phyloP scores from a whole-genome alignment of 2,113 vertebrate genomes.

The Romanogobio albipinnatus region DNA sequence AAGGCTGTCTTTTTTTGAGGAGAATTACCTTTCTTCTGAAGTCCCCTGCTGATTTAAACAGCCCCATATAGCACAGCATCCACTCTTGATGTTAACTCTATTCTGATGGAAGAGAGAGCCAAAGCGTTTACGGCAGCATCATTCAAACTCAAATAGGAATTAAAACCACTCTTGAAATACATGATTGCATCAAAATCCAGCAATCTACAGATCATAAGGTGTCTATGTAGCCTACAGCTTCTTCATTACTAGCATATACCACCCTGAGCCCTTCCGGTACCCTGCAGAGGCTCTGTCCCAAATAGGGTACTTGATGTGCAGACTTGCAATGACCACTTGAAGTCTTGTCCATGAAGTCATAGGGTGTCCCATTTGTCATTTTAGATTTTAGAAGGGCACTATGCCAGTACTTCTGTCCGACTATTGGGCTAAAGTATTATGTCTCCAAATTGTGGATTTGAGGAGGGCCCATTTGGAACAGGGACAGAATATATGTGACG shows the following conservation, averaged over 20 bases:
- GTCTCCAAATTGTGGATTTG: not conserved
- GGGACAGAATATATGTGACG: too few species aligned
- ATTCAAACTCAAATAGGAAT: not conserved
- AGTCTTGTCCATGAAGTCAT: too few species aligned
- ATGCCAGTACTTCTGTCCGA: too few species aligned
- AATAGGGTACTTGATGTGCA: not conserved
- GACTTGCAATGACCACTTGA: not conserved
- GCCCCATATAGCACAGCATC: slow-evolving; percentile 18
- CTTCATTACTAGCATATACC: not conserved
- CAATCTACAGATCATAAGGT: not conserved
- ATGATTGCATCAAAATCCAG: not conserved
- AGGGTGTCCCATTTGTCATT: too few species aligned
- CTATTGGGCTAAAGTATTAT: too few species aligned
- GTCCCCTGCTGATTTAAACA: slow-evolving; percentile 49
- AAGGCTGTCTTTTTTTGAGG: slow-evolving; percentile 27
- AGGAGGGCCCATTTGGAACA: too few species aligned
- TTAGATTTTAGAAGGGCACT: too few species aligned
- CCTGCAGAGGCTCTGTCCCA: not conserved
- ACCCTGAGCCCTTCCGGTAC: not conserved
- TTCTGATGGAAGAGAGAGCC: not conserved
- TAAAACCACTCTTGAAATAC: not conserved
- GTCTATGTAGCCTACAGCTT: not conserved
- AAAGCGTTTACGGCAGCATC: not conserved
- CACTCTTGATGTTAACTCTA: slow-evolving; percentile 3
- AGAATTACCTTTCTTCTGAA: slow-evolving; percentile 29